phyloP scores from a whole-genome alignment of 2,113 vertebrate genomes.

The Hemibagrus wyckioides region DNA sequence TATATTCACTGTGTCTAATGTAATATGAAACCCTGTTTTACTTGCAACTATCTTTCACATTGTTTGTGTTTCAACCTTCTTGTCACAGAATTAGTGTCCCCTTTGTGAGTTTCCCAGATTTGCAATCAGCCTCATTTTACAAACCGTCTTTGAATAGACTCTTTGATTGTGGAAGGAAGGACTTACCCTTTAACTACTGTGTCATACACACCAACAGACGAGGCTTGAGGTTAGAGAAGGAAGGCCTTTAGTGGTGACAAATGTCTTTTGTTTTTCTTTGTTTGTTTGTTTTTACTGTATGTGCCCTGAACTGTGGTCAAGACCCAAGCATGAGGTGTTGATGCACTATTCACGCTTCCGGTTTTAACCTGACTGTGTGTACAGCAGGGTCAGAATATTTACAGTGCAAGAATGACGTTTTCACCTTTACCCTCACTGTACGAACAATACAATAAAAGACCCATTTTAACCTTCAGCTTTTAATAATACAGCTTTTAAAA shows the following conservation, averaged over 20 bases:
- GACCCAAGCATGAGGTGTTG: slow-evolving; percentile 23
- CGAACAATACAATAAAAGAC: neutral
- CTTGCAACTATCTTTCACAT: neutral
- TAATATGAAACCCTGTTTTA: slow-evolving; percentile 9
- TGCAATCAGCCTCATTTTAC: neutral
- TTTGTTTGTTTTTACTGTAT: neutral
- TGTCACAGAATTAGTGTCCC: neutral
- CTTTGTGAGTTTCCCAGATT: neutral
- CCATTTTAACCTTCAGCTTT: too few species aligned
- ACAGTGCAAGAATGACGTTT: neutral
- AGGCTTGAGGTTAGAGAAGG: slow-evolving; percentile 20
- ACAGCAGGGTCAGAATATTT: neutral
- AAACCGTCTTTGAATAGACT: neutral
- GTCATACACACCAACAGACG: neutral
- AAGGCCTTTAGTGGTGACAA: slow-evolving; percentile 9
- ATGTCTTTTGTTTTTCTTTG: neutral
- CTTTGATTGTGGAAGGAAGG: slow-evolving; percentile 6
- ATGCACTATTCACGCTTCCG: slow-evolving; percentile 25
- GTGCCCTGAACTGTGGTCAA: neutral
- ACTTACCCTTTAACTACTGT: slow-evolving; percentile 11
- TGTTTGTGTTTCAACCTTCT: neutral
- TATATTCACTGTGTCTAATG: neutral
- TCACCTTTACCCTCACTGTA: neutral
- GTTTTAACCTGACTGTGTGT: neutral
- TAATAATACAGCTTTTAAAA: neutral